Evolutionary conservation across 1,140 invertebrate species (phyloP), one percentile per base, ranked within the genome.

Genomic region (Maniola jurtina): DNA sequence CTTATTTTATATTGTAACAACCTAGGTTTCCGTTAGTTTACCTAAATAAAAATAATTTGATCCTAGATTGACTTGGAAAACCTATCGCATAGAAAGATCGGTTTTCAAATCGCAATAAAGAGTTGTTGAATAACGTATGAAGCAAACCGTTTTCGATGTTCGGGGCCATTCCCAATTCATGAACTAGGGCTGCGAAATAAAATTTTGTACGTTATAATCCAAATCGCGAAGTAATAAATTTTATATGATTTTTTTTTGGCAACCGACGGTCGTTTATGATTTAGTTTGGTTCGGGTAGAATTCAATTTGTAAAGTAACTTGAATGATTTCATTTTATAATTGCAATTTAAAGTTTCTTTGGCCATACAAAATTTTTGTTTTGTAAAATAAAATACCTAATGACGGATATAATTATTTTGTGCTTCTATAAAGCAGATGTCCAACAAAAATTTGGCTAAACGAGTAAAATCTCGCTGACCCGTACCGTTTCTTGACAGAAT

Each of bases 91-190:
- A 42, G 33, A 64, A 56, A 65, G 35, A 65, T 65, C 63, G 63
- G 55, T 59, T 65, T 65, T 59, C 63, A 52, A 65, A 65, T 59
- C 56, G 34, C 56, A 65, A 52, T 65, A 65, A 64, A 64, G 40
- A 65, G 56, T 59, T 25, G 56, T 58, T 65, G 63, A 59, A 65
- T 59, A 65, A 59, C 42, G 14, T 52, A 59, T 58, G 63, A 65
- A 65, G 34, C 55, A 47, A 65, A 59, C 35, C 34, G 15, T 59
- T 59, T 47, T 65, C 45, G 56, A 36, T 59, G 42, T 59, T 65
- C 47, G 9, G 34, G 42, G 34, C 11, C 48, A 63, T 62, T 62
- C 50, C 15, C 36, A 35, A 63, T 55, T 56, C 36, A 63, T 42
- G 52, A 45, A 14, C 38, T 35, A 63, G 61, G 50, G 61, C 15